Base-by-base conservation (phyloP, 2,797 vertebrate genomes). In the Rhinophrynus dorsalis region DNA sequence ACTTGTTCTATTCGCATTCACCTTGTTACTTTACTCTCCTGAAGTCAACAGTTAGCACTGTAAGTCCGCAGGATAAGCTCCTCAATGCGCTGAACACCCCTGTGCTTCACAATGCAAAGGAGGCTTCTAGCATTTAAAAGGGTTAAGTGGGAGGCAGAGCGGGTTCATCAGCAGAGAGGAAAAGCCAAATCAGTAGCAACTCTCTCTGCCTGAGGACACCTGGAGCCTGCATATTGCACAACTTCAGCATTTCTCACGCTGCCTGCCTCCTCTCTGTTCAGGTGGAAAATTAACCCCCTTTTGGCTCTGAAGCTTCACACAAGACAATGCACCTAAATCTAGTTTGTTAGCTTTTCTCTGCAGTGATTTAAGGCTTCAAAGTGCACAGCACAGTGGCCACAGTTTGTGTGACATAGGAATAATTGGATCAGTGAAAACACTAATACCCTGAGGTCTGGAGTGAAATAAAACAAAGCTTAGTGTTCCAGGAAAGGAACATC, bases 201-300 rank as follows among this genome's bases (percentile, higher is more conserved):
- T 47, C 44, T 11, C 30, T 32, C 56, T 17, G 67, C 67, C 67
- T 29, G 37, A 50, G 67, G 67, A 69, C 67, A 69, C 67, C 67
- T 69, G 67, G 57, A 69, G 57, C 20, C 45, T 17, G 24, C 44
- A 33, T 30, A 61, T 69, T 69, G 37, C 67, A 61, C 57, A 69
- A 61, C 37, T 47, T 69, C 67, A 69, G 67, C 67, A 69, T 57
- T 69, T 69, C 57, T 69, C 67, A 61, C 47, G 35, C 67, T 44
- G 47, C n/a, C n/a, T n/a, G n/a, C 57, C 30, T 47, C 57, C 57
- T 61, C 27, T 18, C 47, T 12, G n/a, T 23, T 52, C 57, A 61
- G 33, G 67, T 54, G 38, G 13, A 54, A 32, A 24, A 54, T 69
- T 55, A 69, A 61, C 67, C 37, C 44, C 26, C 50, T 68, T 30